These are phyloP conservation scores for Geodia barretti DNA, from an alignment of 37 sponge, comb jelly and placozoan species.

Conservation along the genomic window DNA sequence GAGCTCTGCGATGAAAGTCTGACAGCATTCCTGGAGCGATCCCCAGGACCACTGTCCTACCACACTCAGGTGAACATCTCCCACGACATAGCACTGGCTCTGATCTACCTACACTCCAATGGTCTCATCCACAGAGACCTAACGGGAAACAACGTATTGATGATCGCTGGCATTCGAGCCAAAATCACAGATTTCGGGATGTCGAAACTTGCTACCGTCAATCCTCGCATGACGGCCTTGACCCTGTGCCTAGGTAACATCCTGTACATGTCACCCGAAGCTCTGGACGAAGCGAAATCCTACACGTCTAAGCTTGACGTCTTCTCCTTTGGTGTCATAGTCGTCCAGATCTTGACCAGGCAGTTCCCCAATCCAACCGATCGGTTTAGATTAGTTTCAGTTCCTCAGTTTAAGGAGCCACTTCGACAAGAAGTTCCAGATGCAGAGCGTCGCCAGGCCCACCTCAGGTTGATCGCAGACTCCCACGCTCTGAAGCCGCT, in stretches of 20 bases:
- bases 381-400: neutral
- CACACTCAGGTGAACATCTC: conserved; percentile 39
- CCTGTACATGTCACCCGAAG: conserved; percentile 59
- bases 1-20: conserved; percentile 52
- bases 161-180: conserved; percentile 19
- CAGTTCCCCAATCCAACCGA: conserved; percentile 42
- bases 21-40: conserved; percentile 22
- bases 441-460: conserved; percentile 30
- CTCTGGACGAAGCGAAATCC: conserved; percentile 30
- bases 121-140: conserved; percentile 55
- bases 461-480: conserved; percentile 26
- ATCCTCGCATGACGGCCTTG: conserved; percentile 24
- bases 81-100: conserved; percentile 43
- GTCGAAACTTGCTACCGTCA: conserved; percentile 36
- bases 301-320: conserved; percentile 50
- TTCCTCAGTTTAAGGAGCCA: conserved; percentile 33
- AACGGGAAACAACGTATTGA: conserved; percentile 48
- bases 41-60: conserved; percentile 21
- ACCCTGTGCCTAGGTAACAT: conserved; percentile 52
- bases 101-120: conserved; percentile 46
- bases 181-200: conserved; percentile 59
- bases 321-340: conserved; percentile 45
- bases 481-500: conserved; percentile 16
- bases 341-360: conserved; percentile 34
- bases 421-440: conserved; percentile 46